phyloP scores from a whole-genome alignment of 1,140 invertebrate species.

The Probaryconus sp. region DNA sequence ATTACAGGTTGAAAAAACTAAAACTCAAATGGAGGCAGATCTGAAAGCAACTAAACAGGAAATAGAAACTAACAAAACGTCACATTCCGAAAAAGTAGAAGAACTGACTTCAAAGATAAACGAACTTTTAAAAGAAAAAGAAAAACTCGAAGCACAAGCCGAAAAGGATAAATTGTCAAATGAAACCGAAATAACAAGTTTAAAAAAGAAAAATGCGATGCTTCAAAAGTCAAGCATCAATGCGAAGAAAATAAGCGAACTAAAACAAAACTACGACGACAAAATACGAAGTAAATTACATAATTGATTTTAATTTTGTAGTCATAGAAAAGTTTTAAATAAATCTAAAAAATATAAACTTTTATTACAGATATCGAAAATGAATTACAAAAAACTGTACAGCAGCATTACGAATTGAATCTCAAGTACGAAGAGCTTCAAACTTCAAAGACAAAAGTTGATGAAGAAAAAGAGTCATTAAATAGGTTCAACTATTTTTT shows the following conservation, averaged over 20 bases:
- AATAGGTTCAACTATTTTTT: slow-evolving; percentile 76
- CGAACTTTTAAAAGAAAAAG: slow-evolving; percentile 80
- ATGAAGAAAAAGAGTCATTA: slow-evolving; percentile 86
- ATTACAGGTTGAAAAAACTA: slow-evolving; percentile 69
- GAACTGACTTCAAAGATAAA: slow-evolving; percentile 77
- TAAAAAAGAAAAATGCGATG: slow-evolving; percentile 82
- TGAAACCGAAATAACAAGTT: slow-evolving; percentile 82
- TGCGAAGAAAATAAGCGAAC: slow-evolving; percentile 82
- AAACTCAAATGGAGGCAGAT: slow-evolving; percentile 69
- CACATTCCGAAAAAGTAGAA: slow-evolving; percentile 73
- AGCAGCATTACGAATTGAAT: slow-evolving; percentile 88
- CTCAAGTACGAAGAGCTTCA: slow-evolving; percentile 89
- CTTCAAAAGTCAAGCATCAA: slow-evolving; percentile 81
- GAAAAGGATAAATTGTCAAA: slow-evolving; percentile 71
- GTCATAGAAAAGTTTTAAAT: too few species aligned
- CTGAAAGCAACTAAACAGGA: slow-evolving; percentile 73
- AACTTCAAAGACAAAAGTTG: slow-evolving; percentile 87
- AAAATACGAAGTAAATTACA: slow-evolving; percentile 81
- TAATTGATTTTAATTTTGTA: slow-evolving; percentile 17
- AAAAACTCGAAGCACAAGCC: slow-evolving; percentile 79
- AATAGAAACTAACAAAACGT: slow-evolving; percentile 70
- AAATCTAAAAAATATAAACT: too few species aligned
- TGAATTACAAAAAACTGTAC: slow-evolving; percentile 82
- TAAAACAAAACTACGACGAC: slow-evolving; percentile 83
- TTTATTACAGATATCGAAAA: slow-evolving; percentile 82